phyloP scores from a whole-genome alignment of 2,113 vertebrate species.

The Kryptolebias marmoratus region DNA sequence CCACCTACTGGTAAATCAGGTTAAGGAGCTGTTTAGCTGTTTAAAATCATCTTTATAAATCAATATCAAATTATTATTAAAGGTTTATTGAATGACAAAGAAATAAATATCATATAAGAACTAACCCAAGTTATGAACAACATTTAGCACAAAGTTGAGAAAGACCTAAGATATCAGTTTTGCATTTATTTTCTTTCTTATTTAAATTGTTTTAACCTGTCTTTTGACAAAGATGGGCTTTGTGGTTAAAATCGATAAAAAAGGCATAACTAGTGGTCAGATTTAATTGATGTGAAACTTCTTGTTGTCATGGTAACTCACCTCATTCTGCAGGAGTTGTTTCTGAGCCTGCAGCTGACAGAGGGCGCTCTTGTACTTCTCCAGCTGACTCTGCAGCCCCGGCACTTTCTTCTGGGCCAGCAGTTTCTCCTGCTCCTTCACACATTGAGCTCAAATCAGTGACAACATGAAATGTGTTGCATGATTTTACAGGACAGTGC shows the following conservation, averaged over 20 bases:
- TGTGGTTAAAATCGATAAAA: neutral
- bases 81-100: too few species aligned
- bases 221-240: too few species aligned
- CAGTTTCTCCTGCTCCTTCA: constrained; percentile 86
- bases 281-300: neutral
- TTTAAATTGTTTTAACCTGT: too few species aligned
- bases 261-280: neutral
- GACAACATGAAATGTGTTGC: neutral
- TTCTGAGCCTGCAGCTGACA: constrained; percentile 89
- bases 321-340: constrained; percentile 88
- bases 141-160: too few species aligned
- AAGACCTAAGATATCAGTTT: too few species aligned
- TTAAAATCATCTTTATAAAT: too few species aligned
- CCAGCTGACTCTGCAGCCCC: constrained; percentile 85
- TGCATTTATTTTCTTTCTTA: too few species aligned
- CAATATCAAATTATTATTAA: too few species aligned
- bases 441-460: constrained; percentile 17
- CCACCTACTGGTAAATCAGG: too few species aligned
- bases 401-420: constrained; percentile 85
- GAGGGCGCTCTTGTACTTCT: constrained; percentile 89
- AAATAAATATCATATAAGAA: too few species aligned
- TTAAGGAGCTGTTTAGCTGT: too few species aligned
- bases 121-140: too few species aligned
- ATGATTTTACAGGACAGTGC: neutral
- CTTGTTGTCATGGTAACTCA: constrained; percentile 70